Conservation (phyloP, 2,888 invertebrate species). For the Calameuta pallipes region DNA sequence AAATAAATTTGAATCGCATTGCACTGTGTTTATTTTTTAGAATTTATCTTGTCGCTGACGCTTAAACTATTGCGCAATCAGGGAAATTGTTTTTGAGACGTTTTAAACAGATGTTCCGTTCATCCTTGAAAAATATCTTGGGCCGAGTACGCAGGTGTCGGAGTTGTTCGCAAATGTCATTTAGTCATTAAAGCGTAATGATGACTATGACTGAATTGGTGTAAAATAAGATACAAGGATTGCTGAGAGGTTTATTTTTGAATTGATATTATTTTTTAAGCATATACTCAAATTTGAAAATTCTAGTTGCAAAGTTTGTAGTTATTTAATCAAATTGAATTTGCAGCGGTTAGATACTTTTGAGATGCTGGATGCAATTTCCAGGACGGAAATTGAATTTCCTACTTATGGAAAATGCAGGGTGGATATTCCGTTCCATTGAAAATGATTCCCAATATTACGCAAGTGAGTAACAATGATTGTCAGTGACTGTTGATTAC, state of each 20-base stretch:
- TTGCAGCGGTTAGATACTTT: background rate
- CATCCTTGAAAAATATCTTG: background rate
- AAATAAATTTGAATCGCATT: constrained; percentile 1
- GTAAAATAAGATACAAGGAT: background rate
- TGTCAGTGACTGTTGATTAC: background rate
- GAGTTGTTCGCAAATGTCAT: background rate
- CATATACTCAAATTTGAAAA: background rate
- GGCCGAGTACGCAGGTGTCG: background rate
- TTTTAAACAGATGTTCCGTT: background rate
- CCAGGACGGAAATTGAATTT: constrained; percentile 44
- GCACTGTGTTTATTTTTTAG: background rate
- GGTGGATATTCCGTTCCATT: background rate
- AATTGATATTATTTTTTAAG: background rate
- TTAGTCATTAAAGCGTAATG: background rate
- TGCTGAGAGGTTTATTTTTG: background rate
- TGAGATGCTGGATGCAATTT: constrained; percentile 34
- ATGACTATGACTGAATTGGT: background rate
- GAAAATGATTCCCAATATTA: background rate
- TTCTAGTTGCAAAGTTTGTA: background rate
- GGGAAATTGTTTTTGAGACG: background rate
- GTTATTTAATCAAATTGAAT: background rate
- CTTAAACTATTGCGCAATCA: background rate
- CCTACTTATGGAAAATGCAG: constrained; percentile 16
- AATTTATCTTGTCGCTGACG: background rate
- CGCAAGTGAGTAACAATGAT: background rate